These are phyloP conservation scores for Parelbella ahira DNA, from an alignment of 2,888 invertebrate genomes.

Conservation along the genomic window DNA sequence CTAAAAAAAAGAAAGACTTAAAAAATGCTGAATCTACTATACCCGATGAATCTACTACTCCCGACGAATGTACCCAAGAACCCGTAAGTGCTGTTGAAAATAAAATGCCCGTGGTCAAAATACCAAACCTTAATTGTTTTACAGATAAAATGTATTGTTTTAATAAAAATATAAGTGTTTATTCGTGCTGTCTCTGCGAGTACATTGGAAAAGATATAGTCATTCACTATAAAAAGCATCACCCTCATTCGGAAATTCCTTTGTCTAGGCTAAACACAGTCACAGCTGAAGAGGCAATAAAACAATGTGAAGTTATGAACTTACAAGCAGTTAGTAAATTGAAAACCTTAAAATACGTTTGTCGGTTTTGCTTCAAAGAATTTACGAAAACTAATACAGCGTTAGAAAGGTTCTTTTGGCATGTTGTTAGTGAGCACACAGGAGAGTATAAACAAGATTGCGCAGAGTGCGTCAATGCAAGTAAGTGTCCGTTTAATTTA, in stretches of 20 bases:
- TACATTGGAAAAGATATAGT: conserved; percentile 82
- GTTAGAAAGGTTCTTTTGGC: conserved; percentile 83
- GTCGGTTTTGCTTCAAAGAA: conserved; percentile 65
- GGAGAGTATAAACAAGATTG: conserved; percentile 88
- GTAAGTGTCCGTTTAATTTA: conserved; percentile 51
- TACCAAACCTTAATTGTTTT: conserved; percentile 52
- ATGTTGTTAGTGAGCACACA: conserved; percentile 86
- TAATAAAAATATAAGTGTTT: conserved; percentile 49
- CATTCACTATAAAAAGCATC: conserved; percentile 83
- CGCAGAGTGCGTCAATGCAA: conserved; percentile 73
- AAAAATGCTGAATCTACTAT: conserved; percentile 12
- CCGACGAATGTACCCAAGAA: too few relatives aligned
- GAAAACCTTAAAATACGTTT: conserved; percentile 55
- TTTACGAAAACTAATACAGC: conserved; percentile 43
- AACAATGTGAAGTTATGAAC: conserved; percentile 70
- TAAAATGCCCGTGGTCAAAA: too few relatives aligned
- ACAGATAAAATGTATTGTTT: conserved; percentile 70
- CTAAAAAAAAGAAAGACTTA: conserved; percentile 38
- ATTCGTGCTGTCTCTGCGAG: conserved; percentile 82
- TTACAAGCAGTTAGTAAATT: conserved; percentile 55
- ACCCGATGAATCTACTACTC: background rate
- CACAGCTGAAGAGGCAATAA: conserved; percentile 76
- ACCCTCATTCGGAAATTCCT: conserved; percentile 83
- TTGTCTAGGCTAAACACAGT: conserved; percentile 80
- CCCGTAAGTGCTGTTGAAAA: too few relatives aligned